A percentile compares a stretch with the other conserved stretches of the same genome.
These are phyloP conservation scores for Incurvaria masculella DNA, from an alignment of 2,888 invertebrate genomes.

Conservation along the genomic window DNA sequence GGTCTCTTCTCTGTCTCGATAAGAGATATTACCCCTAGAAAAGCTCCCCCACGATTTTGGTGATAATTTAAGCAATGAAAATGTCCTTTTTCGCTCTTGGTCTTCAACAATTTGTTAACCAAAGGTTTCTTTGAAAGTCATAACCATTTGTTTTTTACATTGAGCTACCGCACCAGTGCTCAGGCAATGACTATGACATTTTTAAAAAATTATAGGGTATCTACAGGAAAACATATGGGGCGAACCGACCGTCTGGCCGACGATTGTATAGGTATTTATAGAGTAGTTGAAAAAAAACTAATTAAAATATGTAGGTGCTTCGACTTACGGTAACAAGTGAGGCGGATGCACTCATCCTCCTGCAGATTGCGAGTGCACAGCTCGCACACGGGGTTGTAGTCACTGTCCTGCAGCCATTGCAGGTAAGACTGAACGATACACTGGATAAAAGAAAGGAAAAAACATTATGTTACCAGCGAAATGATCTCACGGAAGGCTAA, in stretches of 20 bases:
- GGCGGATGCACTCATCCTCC: slow-evolving; percentile 79
- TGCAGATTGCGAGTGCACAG: slow-evolving; percentile 81
- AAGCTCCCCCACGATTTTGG: too few relatives aligned
- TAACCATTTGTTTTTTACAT: too few relatives aligned
- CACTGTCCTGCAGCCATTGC: slow-evolving; percentile 97
- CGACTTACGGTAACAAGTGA: slow-evolving; percentile 89
- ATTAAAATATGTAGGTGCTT: background rate
- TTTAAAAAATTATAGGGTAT: too few relatives aligned
- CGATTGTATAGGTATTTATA: too few relatives aligned
- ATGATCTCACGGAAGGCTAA: background rate
- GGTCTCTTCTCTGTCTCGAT: too few relatives aligned
- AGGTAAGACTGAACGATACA: slow-evolving; percentile 98
- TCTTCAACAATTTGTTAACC: too few relatives aligned
- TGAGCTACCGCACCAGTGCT: too few relatives aligned
- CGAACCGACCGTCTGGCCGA: too few relatives aligned
- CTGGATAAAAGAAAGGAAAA: slow-evolving; percentile 52
- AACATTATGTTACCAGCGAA: background rate
- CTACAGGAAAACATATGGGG: too few relatives aligned
- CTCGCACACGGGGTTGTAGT: slow-evolving; percentile 92
- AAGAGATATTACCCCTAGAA: too few relatives aligned
- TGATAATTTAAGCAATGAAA: background rate
- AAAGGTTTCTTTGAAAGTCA: too few relatives aligned
- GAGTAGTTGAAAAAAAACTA: background rate
- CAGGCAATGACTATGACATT: too few relatives aligned
- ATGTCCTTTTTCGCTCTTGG: background rate